These are phyloP conservation scores for Nipponacmea schrenckii DNA, from an alignment of 2,888 invertebrate genomes.

Conservation along the genomic window DNA sequence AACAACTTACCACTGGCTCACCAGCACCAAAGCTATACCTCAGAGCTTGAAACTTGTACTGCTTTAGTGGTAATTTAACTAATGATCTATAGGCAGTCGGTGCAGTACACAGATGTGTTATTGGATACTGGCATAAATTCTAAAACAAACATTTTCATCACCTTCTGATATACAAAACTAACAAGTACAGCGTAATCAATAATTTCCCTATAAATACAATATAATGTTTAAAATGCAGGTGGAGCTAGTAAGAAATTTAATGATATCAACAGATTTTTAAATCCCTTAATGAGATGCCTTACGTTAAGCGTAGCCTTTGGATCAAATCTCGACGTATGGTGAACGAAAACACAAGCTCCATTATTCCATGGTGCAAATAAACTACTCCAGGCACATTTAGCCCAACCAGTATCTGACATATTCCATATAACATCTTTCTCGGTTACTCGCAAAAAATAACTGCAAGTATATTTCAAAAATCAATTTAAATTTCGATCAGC, in stretches of 20 bases:
- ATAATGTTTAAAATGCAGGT: too few relatives aligned
- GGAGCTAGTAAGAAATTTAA: not conserved
- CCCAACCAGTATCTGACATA: conserved; percentile 70
- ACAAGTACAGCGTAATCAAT: too few relatives aligned
- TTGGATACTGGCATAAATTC: conserved; percentile 61
- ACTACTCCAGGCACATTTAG: conserved; percentile 68
- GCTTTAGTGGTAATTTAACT: conserved; percentile 56
- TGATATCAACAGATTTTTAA: too few relatives aligned
- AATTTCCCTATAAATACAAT: too few relatives aligned
- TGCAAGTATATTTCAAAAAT: conserved; percentile 30
- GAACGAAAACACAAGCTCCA: conserved; percentile 68
- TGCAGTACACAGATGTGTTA: conserved; percentile 68
- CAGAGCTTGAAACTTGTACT: conserved; percentile 53
- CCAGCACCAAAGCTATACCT: conserved; percentile 66
- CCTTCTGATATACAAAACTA: too few relatives aligned
- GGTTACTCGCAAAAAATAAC: conserved; percentile 59
- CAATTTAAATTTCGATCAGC: not conserved
- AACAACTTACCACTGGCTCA: conserved; percentile 67
- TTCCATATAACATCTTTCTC: conserved; percentile 67
- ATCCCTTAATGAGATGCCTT: too few relatives aligned
- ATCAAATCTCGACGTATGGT: conserved; percentile 65
- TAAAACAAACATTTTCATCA: conserved; percentile 28
- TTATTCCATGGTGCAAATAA: conserved; percentile 68
- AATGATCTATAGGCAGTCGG: conserved; percentile 67
- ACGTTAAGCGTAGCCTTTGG: conserved; percentile 57